Evolutionary conservation across 2,888 invertebrate species (phyloP).

Genomic region (Ceratothoa steindachneri): DNA sequence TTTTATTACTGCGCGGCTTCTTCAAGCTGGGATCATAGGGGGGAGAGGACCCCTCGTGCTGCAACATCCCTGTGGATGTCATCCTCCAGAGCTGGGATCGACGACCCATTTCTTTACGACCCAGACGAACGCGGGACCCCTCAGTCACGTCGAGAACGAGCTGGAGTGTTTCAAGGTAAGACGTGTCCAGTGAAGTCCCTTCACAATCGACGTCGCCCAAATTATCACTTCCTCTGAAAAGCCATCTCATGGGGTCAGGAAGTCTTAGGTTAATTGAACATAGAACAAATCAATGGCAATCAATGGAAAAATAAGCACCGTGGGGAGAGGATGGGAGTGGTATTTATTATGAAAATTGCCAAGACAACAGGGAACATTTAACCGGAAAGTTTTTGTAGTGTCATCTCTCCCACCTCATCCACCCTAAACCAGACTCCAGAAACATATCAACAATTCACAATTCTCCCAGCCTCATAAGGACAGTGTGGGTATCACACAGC

Average conservation of each 20-base stretch:
- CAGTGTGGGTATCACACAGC: too few relatives aligned
- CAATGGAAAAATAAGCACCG: too few relatives aligned
- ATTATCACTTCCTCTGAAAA: conserved; percentile 2
- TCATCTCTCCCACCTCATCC: too few relatives aligned
- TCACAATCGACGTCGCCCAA: conserved; percentile 11
- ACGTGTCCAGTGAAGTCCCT: conserved; percentile 46
- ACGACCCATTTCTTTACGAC: conserved; percentile 49
- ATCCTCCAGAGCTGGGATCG: conserved; percentile 90
- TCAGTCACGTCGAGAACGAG: conserved; percentile 65
- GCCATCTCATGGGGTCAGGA: too few relatives aligned
- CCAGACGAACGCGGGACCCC: conserved; percentile 36
- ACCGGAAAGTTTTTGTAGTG: too few relatives aligned
- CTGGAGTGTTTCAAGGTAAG: conserved; percentile 67
- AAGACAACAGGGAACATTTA: too few relatives aligned
- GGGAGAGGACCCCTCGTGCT: conserved; percentile 78
- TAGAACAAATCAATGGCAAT: too few relatives aligned
- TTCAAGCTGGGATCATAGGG: conserved; percentile 51
- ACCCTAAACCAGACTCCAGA: too few relatives aligned
- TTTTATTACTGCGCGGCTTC: conserved; percentile 27
- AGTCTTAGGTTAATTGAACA: conserved; percentile 48
- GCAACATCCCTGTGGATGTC: conserved; percentile 79
- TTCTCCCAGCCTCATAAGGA: too few relatives aligned
- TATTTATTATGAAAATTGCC: too few relatives aligned
- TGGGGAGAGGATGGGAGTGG: too few relatives aligned
- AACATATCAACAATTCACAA: too few relatives aligned